These are phyloP conservation scores for Eilema caniola DNA, from an alignment of 2,888 invertebrate genomes.

Conservation along the genomic window DNA sequence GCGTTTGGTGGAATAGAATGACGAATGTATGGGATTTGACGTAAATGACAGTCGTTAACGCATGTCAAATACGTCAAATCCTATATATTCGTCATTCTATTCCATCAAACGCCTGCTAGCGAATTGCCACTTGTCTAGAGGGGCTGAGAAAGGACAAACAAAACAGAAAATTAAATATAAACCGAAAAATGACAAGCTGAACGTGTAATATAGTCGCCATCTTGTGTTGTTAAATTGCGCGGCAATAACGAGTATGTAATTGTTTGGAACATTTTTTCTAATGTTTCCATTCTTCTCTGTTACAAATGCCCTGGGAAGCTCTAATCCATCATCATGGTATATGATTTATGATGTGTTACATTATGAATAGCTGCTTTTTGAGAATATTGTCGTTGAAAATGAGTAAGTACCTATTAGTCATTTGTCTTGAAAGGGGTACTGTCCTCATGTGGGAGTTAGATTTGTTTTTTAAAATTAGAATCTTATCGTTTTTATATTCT, in stretches of 20 bases:
- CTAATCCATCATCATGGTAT: slow-evolving; percentile 40
- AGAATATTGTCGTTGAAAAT: background rate
- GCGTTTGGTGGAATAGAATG: too few species aligned
- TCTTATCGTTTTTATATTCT: background rate
- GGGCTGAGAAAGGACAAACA: too few species aligned
- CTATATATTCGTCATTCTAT: too few species aligned
- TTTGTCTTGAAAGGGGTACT: background rate
- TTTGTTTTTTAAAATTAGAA: background rate
- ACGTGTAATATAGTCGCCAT: slow-evolving; percentile 30
- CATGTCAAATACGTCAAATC: too few species aligned
- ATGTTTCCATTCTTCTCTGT: slow-evolving; percentile 45
- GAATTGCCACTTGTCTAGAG: too few species aligned
- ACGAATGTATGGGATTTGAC: too few species aligned
- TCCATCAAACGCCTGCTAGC: too few species aligned
- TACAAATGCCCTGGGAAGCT: slow-evolving; percentile 31
- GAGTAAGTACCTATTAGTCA: background rate
- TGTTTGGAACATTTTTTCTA: slow-evolving; percentile 46
- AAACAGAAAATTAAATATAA: background rate
- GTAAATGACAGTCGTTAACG: too few species aligned
- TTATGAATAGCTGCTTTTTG: background rate
- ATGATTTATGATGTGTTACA: slow-evolving; percentile 30
- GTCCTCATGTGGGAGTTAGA: background rate
- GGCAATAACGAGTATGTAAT: slow-evolving; percentile 68
- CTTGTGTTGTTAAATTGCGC: slow-evolving; percentile 59
- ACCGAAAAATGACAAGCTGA: background rate